Evolutionary conservation across 2,888 invertebrate species (phyloP), one percentile per base, ranked within the genome.

Genomic region (Leuctra nigra): DNA sequence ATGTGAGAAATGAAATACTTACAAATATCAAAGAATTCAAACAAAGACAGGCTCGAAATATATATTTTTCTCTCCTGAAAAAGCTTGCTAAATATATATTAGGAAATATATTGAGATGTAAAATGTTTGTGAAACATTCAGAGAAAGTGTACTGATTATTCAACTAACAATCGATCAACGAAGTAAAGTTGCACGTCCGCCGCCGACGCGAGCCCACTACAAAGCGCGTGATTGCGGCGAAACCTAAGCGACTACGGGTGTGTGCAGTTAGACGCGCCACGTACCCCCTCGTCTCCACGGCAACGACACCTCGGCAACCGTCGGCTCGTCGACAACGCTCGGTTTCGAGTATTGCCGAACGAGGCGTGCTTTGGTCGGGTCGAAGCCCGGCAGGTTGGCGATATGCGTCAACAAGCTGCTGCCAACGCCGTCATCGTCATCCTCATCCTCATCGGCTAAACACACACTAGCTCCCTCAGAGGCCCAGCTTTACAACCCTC

Each of bases 261-360:
- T 14, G 52, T 11, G n/a, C 14, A 14, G 14, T 13, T 13, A 9
- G 2, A 9, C n/a, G 36, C n/a, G 4, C 23, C 23, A 44, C 44
- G 11, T 23, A 44, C 86, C 86, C 72, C 84, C 79, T 47, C 73
- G 63, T 73, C 88, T 83, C 91, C 91, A 91, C 69, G 91, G 91
- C 72, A 91, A 80, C 66, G 84, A 84, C 73, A 84, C 81, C 77
- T 90, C 90, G 71, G 87, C 84, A 68, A 84, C 83, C 66, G 88
- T 87, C 66, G 85, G 83, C 67, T 81, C 78, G 68, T 81, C 77
- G 70, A 78, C 78, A 38, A 66, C 64, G 56, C 57, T 57, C 50
- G 63, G 59, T 73, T 77, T 76, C 72, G 81, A 80, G 73, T 82
- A 82, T 70, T 82, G 81, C 74, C 81, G 82, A 68, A 83, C 82